A percentile compares a stretch with the other conserved stretches of the same genome.
Evolutionary conservation across 2,797 vertebrate species (phyloP).

Genomic region (Coregonus sp.): DNA sequence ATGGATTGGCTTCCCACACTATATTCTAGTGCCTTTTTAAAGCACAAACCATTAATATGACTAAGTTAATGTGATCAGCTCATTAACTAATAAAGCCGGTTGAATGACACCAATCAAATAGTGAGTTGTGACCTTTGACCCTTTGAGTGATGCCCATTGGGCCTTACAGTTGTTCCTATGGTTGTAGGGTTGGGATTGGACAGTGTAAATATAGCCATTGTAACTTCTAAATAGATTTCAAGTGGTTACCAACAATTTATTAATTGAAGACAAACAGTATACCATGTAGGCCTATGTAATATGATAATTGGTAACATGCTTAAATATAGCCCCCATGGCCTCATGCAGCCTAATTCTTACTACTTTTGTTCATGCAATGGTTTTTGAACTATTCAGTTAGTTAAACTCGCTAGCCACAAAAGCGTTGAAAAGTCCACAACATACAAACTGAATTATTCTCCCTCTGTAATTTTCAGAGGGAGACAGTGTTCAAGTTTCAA

Average conservation of each 20-base stretch:
- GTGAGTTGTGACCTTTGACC: conserved; percentile 43
- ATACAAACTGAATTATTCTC: conserved; percentile 42
- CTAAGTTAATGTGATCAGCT: conserved; percentile 64
- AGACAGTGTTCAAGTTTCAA: conserved; percentile 47
- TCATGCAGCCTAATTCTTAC: not conserved
- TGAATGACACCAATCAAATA: not conserved
- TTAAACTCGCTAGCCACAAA: conserved; percentile 30
- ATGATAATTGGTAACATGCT: no score
- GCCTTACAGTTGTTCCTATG: not conserved
- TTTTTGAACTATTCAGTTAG: not conserved
- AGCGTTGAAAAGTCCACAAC: conserved; percentile 36
- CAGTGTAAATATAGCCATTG: not conserved
- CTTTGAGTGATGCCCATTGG: not conserved
- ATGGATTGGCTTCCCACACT: conserved; percentile 73
- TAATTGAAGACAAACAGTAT: no score
- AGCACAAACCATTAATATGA: conserved; percentile 64
- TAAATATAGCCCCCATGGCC: no score
- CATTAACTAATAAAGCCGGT: conserved; percentile 48
- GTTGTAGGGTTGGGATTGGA: not conserved
- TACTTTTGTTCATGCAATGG: not conserved
- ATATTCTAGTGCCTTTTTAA: conserved; percentile 65
- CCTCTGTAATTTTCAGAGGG: conserved; percentile 58
- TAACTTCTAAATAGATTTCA: not conserved
- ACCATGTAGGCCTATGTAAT: no score
- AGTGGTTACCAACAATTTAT: not conserved